Percentiles rank a stretch among this genome's conserved stretches.
Conservation (phyloP, 2,113 vertebrate species). For the Tychaedon coryphoeus region DNA sequence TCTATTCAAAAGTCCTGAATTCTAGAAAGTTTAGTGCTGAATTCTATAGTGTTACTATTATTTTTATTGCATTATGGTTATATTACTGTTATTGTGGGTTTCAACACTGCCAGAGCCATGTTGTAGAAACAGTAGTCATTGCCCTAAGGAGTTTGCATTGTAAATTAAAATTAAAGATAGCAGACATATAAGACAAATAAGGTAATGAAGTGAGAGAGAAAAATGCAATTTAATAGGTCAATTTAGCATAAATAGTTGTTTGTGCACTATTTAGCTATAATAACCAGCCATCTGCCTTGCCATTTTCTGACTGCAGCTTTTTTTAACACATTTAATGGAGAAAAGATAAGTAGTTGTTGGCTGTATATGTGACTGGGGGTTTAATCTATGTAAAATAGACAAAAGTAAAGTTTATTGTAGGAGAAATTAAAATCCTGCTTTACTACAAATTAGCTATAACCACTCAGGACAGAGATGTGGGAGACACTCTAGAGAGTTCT, state of each 20-base stretch:
- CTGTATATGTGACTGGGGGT: neutral
- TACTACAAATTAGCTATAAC: neutral
- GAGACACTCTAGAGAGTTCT: neutral
- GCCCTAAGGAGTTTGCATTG: neutral
- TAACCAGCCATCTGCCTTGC: neutral
- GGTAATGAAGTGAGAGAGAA: neutral
- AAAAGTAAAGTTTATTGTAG: neutral
- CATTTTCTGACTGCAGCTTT: neutral
- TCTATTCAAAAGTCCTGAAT: neutral
- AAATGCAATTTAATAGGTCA: neutral
- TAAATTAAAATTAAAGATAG: neutral
- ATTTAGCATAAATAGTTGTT: neutral
- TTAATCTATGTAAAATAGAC: neutral
- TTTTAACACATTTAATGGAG: neutral
- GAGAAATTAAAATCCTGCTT: neutral
- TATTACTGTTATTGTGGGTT: neutral
- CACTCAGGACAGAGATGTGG: neutral
- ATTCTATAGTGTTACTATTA: neutral
- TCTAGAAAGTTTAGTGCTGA: neutral
- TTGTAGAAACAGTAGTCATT: neutral
- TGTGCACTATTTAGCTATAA: neutral
- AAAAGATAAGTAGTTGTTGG: neutral
- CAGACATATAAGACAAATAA: neutral
- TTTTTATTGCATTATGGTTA: neutral
- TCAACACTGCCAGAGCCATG: neutral